phyloP scores from a whole-genome alignment of 2,888 invertebrate species.

The Ametastegia equiseti region DNA sequence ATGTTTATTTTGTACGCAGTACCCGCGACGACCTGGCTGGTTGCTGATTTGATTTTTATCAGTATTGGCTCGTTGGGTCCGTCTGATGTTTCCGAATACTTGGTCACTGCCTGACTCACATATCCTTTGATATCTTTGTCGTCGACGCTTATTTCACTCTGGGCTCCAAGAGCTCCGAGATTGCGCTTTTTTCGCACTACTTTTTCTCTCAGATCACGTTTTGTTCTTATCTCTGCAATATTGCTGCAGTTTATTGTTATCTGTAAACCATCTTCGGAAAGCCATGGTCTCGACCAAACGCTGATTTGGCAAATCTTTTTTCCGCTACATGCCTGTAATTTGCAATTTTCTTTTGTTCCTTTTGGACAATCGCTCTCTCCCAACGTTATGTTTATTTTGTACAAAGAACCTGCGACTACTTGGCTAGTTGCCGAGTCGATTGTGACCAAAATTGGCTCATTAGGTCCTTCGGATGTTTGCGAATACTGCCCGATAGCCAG shows the following conservation, averaged over 20 bases:
- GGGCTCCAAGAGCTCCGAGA: background rate
- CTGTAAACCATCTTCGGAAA: constrained; percentile 55
- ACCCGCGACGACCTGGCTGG: constrained; percentile 79
- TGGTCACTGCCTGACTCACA: constrained; percentile 57
- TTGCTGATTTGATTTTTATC: constrained; percentile 75
- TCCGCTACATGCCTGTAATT: constrained; percentile 64
- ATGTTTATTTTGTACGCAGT: constrained; percentile 79
- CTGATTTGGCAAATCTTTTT: constrained; percentile 75
- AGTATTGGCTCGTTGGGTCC: constrained; percentile 65
- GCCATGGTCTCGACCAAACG: constrained; percentile 81
- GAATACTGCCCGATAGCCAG: constrained; percentile 62
- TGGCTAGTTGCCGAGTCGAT: constrained; percentile 77
- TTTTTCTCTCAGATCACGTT: background rate
- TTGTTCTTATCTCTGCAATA: background rate
- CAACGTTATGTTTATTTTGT: constrained; percentile 80
- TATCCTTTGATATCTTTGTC: constrained; percentile 59
- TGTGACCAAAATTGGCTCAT: constrained; percentile 71
- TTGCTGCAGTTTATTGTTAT: background rate
- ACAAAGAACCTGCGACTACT: constrained; percentile 79
- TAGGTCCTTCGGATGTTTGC: constrained; percentile 54
- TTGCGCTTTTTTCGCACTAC: background rate
- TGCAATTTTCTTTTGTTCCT: constrained; percentile 64
- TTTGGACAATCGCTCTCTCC: constrained; percentile 79
- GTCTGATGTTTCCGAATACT: constrained; percentile 60
- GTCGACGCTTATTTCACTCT: constrained; percentile 3